Conservation (phyloP, 2,113 vertebrate species). For the Etheostoma cragini region DNA sequence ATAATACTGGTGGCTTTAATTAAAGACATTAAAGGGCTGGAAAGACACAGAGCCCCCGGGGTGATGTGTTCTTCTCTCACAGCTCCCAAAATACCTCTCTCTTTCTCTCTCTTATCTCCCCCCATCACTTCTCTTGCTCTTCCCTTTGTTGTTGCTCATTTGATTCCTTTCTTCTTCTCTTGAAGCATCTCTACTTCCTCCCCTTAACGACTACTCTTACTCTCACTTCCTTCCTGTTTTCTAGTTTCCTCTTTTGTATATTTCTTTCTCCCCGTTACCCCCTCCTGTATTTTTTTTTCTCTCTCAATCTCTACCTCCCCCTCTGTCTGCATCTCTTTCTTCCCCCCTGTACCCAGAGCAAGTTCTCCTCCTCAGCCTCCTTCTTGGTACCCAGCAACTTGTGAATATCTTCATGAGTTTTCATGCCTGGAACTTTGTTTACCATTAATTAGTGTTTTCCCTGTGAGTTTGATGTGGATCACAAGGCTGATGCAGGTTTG, state of each 20-base stretch:
- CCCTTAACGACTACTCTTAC: not conserved
- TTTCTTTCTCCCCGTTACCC: not conserved
- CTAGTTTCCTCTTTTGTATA: slow-evolving; percentile 12
- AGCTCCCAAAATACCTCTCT: slow-evolving; percentile 70
- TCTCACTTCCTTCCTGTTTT: slow-evolving; percentile 22
- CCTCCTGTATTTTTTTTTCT: not conserved
- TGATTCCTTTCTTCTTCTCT: slow-evolving; percentile 30
- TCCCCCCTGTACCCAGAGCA: not conserved
- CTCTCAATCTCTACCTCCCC: not conserved
- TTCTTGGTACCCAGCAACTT: not conserved
- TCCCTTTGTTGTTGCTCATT: slow-evolving; percentile 28
- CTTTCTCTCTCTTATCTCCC: slow-evolving; percentile 25
- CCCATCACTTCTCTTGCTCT: slow-evolving; percentile 16
- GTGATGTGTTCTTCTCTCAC: slow-evolving; percentile 65
- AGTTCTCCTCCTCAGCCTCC: not conserved
- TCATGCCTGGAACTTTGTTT: slow-evolving; percentile 38
- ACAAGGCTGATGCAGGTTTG: not conserved
- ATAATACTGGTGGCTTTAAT: slow-evolving; percentile 81
- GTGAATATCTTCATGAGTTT: slow-evolving; percentile 38
- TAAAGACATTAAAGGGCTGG: slow-evolving; percentile 81
- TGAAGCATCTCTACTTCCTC: slow-evolving; percentile 11
- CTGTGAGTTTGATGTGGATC: slow-evolving; percentile 46
- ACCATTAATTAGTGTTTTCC: slow-evolving; percentile 62
- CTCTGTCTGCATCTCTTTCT: not conserved
- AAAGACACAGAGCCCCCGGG: slow-evolving; percentile 68